Percentiles rank a stretch among this genome's conserved stretches.
Evolutionary conservation across 2,888 invertebrate genomes (phyloP).

Genomic region (Graphium colonna): DNA sequence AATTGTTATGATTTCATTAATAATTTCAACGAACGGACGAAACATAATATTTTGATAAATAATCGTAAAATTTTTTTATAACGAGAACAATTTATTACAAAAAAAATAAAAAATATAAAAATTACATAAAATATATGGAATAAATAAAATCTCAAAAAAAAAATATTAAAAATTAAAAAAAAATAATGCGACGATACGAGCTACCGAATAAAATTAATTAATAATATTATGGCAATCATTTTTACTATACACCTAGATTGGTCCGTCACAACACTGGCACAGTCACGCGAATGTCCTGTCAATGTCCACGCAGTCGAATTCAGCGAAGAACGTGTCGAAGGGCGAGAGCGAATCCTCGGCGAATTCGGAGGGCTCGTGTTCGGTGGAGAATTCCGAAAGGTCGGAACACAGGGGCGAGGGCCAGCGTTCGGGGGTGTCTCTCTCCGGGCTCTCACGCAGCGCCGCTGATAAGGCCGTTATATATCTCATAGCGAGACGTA

Average conservation of each 20-base stretch:
- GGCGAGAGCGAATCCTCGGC: conserved; percentile 79
- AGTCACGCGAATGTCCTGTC: conserved; percentile 74
- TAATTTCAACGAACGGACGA: too few species aligned
- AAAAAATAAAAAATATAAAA: conserved; percentile 31
- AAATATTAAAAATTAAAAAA: conserved; percentile 61
- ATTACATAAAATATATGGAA: conserved; percentile 18
- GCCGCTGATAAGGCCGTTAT: conserved; percentile 87
- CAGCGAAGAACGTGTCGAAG: conserved; percentile 77
- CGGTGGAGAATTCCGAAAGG: conserved; percentile 73
- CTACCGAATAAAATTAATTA: conserved; percentile 57
- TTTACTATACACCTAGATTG: conserved; percentile 58
- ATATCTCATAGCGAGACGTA: conserved; percentile 92
- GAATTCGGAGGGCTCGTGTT: conserved; percentile 72
- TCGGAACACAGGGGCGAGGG: conserved; percentile 75
- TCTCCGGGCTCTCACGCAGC: conserved; percentile 66
- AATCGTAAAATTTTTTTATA: conserved; percentile 37
- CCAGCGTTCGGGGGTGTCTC: conserved; percentile 63
- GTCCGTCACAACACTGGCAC: conserved; percentile 49
- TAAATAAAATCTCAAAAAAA: conserved; percentile 62
- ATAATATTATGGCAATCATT: conserved; percentile 71
- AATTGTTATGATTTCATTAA: too few species aligned
- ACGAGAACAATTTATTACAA: conserved; percentile 73
- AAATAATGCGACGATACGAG: conserved; percentile 49
- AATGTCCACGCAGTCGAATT: conserved; percentile 72
- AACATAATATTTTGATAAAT: conserved; percentile 35